These are phyloP conservation scores for Garrulus glandarius DNA, from an alignment of 2,797 vertebrate genomes.

Conservation along the genomic window DNA sequence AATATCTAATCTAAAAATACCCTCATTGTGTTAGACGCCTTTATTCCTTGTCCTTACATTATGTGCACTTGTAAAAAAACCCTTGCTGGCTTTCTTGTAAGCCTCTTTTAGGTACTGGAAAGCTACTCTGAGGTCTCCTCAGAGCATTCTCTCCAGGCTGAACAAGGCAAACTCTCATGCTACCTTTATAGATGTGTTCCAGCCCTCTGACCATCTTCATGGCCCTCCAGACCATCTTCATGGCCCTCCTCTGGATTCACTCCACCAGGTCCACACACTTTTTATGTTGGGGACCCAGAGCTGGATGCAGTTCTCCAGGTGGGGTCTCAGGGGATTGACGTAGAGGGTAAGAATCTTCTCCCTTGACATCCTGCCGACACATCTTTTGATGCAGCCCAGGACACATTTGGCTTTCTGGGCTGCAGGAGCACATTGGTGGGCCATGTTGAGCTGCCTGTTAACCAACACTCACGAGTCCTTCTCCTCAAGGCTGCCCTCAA, in stretches of 20 bases:
- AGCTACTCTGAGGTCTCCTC: neutral
- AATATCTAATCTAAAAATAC: neutral
- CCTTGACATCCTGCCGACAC: neutral
- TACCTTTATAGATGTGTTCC: neutral
- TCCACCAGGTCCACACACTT: neutral
- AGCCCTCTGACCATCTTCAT: neutral
- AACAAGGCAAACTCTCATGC: neutral
- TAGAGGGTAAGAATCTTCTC: accelerated
- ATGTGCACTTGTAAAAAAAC: neutral
- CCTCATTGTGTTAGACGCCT: neutral
- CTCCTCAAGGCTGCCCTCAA: neutral
- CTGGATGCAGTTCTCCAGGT: neutral
- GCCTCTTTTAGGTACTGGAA: neutral
- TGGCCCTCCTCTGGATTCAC: neutral
- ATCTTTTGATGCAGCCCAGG: neutral
- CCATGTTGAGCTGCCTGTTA: neutral
- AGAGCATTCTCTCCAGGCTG: neutral
- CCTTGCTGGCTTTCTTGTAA: neutral
- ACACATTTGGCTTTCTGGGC: neutral
- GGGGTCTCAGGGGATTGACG: accelerated
- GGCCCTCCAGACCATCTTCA: neutral
- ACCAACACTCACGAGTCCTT: neutral
- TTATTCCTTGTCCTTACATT: neutral
- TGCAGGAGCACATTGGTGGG: neutral
- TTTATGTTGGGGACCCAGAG: neutral